Percentiles rank a stretch among this genome's conserved stretches.
Conservation (phyloP, 2,888 invertebrate genomes). For the Drosophila neutralis region DNA sequence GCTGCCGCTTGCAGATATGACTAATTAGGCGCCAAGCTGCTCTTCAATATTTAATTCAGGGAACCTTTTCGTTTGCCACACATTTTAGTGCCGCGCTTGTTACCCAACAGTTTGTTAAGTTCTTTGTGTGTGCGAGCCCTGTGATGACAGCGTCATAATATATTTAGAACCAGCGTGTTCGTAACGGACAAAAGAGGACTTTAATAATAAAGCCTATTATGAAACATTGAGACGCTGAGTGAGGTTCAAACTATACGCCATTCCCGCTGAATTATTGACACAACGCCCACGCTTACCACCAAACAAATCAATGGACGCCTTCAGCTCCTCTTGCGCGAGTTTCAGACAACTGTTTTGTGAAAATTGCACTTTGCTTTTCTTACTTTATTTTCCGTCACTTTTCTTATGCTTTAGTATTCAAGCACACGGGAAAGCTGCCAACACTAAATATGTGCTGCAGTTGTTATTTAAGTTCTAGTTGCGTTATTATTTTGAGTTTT, state of each 20-base stretch:
- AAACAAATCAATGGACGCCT: constrained; percentile 67
- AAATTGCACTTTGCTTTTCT: constrained; percentile 39
- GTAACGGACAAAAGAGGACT: constrained; percentile 30
- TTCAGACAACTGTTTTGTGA: constrained; percentile 5
- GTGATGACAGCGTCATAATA: constrained; percentile 27
- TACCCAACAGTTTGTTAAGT: constrained; percentile 40
- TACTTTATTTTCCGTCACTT: not conserved
- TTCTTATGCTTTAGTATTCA: not conserved
- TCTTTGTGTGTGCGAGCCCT: constrained; percentile 9
- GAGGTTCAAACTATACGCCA: constrained; percentile 6
- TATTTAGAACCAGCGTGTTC: constrained; percentile 20
- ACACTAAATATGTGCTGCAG: constrained; percentile 32
- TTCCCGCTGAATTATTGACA: constrained; percentile 48
- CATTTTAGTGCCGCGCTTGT: constrained; percentile 6
- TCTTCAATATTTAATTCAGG: constrained; percentile 29
- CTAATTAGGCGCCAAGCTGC: constrained; percentile 41
- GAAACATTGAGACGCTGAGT: constrained; percentile 21
- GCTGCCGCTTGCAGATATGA: constrained; percentile 8
- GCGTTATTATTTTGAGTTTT: constrained; percentile 15
- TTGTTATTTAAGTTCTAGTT: constrained; percentile 29
- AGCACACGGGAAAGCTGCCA: constrained; percentile 9
- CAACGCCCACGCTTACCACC: constrained; percentile 60
- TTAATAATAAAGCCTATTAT: constrained; percentile 32
- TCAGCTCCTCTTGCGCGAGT: constrained; percentile 13
- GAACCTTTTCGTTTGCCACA: constrained; percentile 9